Evolutionary conservation across 2,888 invertebrate species (phyloP), one percentile per base, ranked within the genome.

Genomic region (Anagyrus pseudococci): DNA sequence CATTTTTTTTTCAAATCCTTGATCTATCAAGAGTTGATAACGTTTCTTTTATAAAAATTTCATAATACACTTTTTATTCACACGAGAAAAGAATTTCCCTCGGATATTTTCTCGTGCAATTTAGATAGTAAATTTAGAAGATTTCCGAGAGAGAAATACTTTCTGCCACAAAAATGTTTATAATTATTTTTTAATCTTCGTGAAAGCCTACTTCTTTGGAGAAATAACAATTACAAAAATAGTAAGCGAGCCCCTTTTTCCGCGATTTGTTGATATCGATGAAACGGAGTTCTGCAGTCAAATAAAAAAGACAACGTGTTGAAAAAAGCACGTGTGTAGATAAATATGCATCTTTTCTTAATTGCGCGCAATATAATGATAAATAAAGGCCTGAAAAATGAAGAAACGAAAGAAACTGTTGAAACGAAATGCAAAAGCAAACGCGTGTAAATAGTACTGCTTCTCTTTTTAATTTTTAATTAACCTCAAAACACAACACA

Each of bases 361-460:
- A 58, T 58, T 58, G 48, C 23, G n/a, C 15, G 29, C 37, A 37
- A 53, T 33, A 57, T 53, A 56, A 25, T 50, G 49, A 44, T 17
- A 53, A 26, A 17, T 41, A 33, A 52, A 44, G 52, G 65, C 61
- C 50, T 50, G 60, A 59, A 56, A 37, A 41, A 26, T 25, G 17
- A 22, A 57, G 43, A 40, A 43, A 57, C 41, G 23, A 60, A 47
- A 41, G 40, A 56, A 53, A 55, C 26, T 53, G 60, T 58, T 60
- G n/a, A 47, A 56, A 47, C 43, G 49, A 60, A 56, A 59, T 17
- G 29, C 59, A 60, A 55, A 57, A 46, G 48, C 57, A 52, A 56
- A 49, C 52, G 54, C 60, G 23, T 64, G 64, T 67, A 67, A 61
- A 67, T 67, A 67, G 19, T 50, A 64, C 29, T 58, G 67, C 67